phyloP scores from a whole-genome alignment of 2,888 invertebrate genomes.

The Calliphora vomitoria region DNA sequence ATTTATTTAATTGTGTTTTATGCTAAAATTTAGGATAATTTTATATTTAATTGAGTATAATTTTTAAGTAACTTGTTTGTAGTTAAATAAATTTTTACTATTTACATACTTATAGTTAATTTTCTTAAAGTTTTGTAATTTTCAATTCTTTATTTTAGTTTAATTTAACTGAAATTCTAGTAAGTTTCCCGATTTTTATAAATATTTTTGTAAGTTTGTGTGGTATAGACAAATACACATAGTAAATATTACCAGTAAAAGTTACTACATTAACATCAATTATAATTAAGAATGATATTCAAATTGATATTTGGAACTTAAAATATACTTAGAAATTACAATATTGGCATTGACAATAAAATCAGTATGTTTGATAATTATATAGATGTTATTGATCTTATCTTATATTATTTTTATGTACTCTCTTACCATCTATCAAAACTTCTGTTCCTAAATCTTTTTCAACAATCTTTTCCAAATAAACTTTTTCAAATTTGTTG shows the following conservation, averaged over 20 bases:
- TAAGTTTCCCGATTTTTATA: conserved; percentile 2
- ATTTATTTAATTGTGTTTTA: too few species aligned
- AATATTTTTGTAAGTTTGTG: not conserved
- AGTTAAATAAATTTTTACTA: too few species aligned
- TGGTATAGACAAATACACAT: too few species aligned
- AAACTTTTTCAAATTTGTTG: conserved; percentile 23
- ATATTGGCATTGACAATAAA: too few species aligned
- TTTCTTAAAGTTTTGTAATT: not conserved
- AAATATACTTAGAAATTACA: too few species aligned
- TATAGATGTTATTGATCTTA: not conserved
- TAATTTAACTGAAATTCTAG: not conserved
- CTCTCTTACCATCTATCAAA: conserved; percentile 21
- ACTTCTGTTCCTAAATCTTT: conserved; percentile 21
- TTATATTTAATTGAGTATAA: not conserved
- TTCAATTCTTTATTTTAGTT: conserved; percentile 4
- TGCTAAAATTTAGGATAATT: not conserved
- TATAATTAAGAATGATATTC: too few species aligned
- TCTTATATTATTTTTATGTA: conserved; percentile 24
- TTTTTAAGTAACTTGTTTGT: too few species aligned
- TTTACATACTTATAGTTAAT: too few species aligned
- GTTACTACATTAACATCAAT: too few species aligned
- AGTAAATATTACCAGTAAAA: too few species aligned
- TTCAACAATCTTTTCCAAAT: conserved; percentile 24
- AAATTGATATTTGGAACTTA: too few species aligned
- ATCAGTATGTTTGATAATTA: too few species aligned